A percentile compares a stretch with the other conserved stretches of the same genome.
These are phyloP conservation scores for Helicolenus hilgendorfi DNA, from an alignment of 2,797 vertebrate species.

Conservation along the genomic window DNA sequence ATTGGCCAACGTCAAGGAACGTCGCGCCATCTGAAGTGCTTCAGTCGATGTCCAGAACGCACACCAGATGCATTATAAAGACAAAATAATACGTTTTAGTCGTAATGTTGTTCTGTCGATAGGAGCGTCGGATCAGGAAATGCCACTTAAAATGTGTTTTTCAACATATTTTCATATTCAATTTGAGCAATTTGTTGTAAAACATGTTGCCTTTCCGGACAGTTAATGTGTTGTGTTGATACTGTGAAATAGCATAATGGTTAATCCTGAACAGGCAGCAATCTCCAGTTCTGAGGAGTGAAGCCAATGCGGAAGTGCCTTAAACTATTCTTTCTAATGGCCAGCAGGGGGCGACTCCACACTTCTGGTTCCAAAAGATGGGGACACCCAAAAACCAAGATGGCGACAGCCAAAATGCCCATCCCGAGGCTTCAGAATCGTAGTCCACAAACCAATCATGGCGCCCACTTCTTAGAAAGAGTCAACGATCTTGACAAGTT, in stretches of 20 bases:
- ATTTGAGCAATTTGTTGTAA: not conserved
- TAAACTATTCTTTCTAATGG: not conserved
- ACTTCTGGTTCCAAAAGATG: not conserved
- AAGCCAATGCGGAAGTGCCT: not conserved
- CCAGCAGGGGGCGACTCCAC: not conserved
- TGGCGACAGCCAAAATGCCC: not conserved
- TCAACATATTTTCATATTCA: not conserved
- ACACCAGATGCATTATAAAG: not conserved
- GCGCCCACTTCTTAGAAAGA: too few relatives aligned
- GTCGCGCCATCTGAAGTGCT: not conserved
- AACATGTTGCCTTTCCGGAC: not conserved
- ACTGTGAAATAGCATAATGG: not conserved
- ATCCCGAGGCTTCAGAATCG: not conserved
- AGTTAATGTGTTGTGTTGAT: not conserved
- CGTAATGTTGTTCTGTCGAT: not conserved
- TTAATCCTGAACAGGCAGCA: not conserved
- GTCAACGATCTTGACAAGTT: not conserved
- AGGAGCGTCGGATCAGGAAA: not conserved
- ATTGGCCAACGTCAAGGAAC: not conserved
- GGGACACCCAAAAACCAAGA: not conserved
- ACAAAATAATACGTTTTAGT: not conserved
- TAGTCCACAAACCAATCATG: too few relatives aligned
- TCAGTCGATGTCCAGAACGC: not conserved
- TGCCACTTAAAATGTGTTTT: not conserved
- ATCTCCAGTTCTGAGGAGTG: not conserved